Evolutionary conservation across 2,113 vertebrate genomes (phyloP).

Genomic region (Plecotus auritus): DNA sequence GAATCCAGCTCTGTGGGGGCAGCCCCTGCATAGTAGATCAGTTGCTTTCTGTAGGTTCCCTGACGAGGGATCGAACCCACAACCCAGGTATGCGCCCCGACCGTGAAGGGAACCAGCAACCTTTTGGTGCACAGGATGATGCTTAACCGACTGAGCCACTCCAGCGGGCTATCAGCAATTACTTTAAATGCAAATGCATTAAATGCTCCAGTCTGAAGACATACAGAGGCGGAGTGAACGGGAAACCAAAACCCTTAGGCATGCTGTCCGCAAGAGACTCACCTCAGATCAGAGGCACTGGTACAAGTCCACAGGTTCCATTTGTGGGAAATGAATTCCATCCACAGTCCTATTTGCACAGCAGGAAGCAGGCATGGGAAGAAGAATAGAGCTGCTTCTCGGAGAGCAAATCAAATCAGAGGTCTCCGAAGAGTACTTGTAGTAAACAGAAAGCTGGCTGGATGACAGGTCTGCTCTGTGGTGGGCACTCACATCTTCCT

Average conservation of each 20-base stretch:
- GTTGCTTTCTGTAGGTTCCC: too few species aligned
- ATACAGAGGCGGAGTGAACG: not conserved
- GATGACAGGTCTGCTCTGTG: not conserved
- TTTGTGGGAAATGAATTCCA: constrained; percentile 14
- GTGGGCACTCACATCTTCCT: not conserved
- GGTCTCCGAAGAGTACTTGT: not conserved
- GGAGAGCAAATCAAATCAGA: constrained; percentile 13
- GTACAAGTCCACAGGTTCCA: not conserved
- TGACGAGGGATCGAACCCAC: too few species aligned
- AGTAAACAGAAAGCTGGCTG: not conserved
- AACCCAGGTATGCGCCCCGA: too few species aligned
- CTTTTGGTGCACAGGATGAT: too few species aligned
- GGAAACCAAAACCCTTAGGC: not conserved
- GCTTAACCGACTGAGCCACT: too few species aligned
- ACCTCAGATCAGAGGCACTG: too few species aligned
- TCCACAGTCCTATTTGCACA: not conserved
- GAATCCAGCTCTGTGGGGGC: not conserved
- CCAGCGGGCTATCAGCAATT: not conserved
- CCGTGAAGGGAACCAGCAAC: too few species aligned
- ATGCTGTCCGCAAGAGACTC: not conserved
- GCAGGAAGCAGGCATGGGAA: not conserved
- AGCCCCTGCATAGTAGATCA: not conserved
- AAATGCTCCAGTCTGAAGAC: not conserved
- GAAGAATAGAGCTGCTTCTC: not conserved
- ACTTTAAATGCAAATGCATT: not conserved